Conservation (phyloP, 2,888 invertebrate species). For the Molorchus minor region DNA sequence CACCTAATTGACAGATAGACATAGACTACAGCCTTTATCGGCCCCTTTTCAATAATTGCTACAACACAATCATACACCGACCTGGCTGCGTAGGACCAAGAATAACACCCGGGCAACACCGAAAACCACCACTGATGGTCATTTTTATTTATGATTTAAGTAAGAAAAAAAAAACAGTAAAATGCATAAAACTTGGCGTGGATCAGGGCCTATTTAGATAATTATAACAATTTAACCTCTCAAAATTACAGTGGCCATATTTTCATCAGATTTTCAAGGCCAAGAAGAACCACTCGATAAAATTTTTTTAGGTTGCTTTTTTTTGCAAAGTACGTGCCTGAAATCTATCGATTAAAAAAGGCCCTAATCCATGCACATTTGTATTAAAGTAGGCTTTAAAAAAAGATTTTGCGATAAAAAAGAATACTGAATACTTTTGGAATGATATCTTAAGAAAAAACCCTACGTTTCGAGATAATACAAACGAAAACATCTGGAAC, state of each 20-base stretch:
- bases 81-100: slow-evolving; percentile 42
- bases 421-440: slow-evolving; percentile 2
- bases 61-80: slow-evolving; percentile 59
- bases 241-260: no score
- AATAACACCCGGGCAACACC: slow-evolving; percentile 8
- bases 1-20: slow-evolving; percentile 61
- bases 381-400: no score
- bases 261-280: no score
- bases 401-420: not conserved
- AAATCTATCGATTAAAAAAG: no score
- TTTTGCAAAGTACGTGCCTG: no score
- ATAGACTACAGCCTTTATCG: slow-evolving; percentile 54
- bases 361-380: no score
- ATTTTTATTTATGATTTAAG: not conserved
- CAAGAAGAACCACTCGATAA: no score
- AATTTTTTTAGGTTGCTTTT: no score
- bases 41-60: slow-evolving; percentile 55
- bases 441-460: not conserved
- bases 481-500: slow-evolving; percentile 1
- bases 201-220: no score
- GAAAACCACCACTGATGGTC: slow-evolving; percentile 20
- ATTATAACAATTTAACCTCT: no score
- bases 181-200: no score
- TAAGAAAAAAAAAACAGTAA: no score
- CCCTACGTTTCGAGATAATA: not conserved